Evolutionary conservation across 1,140 invertebrate species (phyloP), one percentile per base, ranked within the genome.

Genomic region (Limonius californicus): DNA sequence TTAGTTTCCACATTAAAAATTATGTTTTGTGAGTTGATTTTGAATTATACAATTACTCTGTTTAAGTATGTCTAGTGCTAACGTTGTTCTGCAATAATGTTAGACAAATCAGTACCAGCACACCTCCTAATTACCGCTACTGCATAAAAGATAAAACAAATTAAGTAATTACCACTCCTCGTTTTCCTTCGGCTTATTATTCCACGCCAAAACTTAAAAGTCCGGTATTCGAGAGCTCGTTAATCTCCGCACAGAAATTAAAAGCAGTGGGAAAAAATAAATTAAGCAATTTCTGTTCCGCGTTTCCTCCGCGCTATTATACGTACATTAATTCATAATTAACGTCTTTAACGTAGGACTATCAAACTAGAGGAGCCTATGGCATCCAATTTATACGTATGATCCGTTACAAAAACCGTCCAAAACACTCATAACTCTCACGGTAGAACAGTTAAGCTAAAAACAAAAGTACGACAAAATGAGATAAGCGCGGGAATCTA

Each of bases 401-500:
- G n/a, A 45, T 45, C 42, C 42, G 42, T 45, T 45, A 45, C 14
- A 18, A 15, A 45, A 45, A 45, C 42, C 23, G 16, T 45, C 42
- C 42, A 15, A 27, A 27, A 27, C 23, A 27, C 14, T 15, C 42
- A 18, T 45, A 45, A 45, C 42, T 45, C 42, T 45, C 42, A 45
- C 42, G 42, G 42, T 15, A 45, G 6, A 4, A 45, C 42, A 18
- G 42, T 45, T 45, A n/a, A n/a, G 12, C n/a, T 27, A 45, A 45
- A 45, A 45, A 45, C 42, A 45, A 45, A 45, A 45, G 42, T 45
- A n/a, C n/a, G 6, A 45, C 4, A 45, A 45, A 45, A 45, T 45
- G 14, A 45, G 42, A 27, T 45, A 18, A 45, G 16, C 16, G 16
- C 42, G 42, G 42, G 42, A 45, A 45, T 45, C 14, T 45, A 45